A percentile compares a stretch with the other conserved stretches of the same genome.
Evolutionary conservation across 2,113 vertebrate genomes (phyloP).

Genomic region (Protobothrops flavoviridis): DNA sequence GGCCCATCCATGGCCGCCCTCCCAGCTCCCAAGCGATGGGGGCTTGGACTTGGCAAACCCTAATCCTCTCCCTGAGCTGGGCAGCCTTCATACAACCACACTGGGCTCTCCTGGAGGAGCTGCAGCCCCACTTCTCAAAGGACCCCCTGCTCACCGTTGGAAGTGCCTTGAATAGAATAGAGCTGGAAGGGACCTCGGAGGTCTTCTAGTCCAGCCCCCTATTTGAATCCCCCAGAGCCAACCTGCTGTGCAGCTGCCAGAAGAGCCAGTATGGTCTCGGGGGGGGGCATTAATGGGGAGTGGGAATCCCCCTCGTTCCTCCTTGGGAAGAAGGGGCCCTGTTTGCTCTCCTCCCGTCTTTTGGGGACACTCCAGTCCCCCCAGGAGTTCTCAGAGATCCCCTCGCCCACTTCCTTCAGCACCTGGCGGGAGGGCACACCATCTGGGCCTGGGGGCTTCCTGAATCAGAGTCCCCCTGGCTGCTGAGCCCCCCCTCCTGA

Average conservation of each 20-base stretch:
- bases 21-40: background rate
- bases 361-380: background rate
- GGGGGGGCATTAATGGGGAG: background rate
- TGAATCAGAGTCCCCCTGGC: background rate
- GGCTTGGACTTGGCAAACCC: no score
- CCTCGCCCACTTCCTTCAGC: background rate
- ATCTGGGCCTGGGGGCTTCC: background rate
- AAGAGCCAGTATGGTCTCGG: background rate
- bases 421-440: background rate
- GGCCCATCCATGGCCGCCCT: background rate
- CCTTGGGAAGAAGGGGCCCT: background rate
- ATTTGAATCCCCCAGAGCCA: background rate
- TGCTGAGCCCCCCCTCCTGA: background rate
- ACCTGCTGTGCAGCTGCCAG: background rate
- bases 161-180: background rate
- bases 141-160: background rate
- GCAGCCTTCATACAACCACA: background rate
- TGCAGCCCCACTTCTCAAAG: no score
- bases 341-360: background rate
- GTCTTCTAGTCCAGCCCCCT: no score
- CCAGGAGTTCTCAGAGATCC: background rate
- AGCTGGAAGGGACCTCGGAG: no score
- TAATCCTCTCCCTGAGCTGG: background rate
- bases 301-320: background rate
- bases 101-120: background rate